phyloP scores from a whole-genome alignment of 1,140 invertebrate genomes.

The Pseudomyrmex dendroicus region DNA sequence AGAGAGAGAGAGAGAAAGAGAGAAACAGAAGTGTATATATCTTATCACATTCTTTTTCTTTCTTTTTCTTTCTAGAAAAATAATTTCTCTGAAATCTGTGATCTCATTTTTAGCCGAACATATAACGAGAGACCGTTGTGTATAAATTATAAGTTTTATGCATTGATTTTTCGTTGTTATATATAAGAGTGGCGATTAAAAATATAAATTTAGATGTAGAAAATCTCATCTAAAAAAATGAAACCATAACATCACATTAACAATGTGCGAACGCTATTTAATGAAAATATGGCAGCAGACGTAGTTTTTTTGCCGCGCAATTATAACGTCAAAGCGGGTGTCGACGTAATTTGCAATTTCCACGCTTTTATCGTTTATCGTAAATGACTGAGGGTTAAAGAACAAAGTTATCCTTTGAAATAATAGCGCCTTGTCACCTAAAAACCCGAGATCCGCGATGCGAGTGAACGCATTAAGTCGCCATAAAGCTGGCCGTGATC shows the following conservation, averaged over 20 bases:
- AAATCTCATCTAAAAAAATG: conserved; percentile 41
- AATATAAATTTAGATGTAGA: conserved; percentile 49
- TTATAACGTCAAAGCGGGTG: conserved; percentile 59
- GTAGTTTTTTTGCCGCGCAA: conserved; percentile 49
- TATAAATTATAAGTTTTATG: too few species aligned
- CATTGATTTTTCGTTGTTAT: too few species aligned
- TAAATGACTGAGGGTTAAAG: conserved; percentile 55
- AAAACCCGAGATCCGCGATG: conserved; percentile 34
- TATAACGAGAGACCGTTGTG: too few species aligned
- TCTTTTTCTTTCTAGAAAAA: not conserved
- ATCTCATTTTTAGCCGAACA: not conserved
- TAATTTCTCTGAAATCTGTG: not conserved
- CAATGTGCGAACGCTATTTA: conserved; percentile 45
- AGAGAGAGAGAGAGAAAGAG: too few species aligned
- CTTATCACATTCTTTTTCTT: too few species aligned
- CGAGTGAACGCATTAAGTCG: conserved; percentile 41
- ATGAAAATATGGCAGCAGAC: conserved; percentile 59
- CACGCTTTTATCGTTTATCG: conserved; percentile 59
- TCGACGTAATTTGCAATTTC: conserved; percentile 58
- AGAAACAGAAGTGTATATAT: too few species aligned
- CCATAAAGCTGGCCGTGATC: conserved; percentile 30
- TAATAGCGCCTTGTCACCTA: conserved; percentile 45
- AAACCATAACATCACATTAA: conserved; percentile 43
- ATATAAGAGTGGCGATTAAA: conserved; percentile 11
- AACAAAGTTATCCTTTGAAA: conserved; percentile 59